phyloP scores from a whole-genome alignment of 35 echinoderm and acorn worm species.

The Apostichopus parvimensis region DNA sequence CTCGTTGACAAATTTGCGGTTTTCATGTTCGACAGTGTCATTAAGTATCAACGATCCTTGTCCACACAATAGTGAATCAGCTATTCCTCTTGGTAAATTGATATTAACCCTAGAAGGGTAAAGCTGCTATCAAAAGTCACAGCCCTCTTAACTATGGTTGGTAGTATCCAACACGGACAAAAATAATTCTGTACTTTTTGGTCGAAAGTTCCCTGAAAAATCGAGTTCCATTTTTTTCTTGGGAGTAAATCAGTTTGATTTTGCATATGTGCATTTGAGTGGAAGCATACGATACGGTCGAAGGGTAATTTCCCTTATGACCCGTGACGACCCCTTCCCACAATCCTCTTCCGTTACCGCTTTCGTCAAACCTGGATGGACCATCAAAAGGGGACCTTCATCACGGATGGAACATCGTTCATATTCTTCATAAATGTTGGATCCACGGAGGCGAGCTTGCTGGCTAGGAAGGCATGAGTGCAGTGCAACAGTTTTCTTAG shows the following conservation, averaged over 20 bases:
- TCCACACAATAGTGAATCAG: no score
- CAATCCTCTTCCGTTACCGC: not conserved
- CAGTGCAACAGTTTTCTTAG: conserved; percentile 90
- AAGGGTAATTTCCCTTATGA: not conserved
- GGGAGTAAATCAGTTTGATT: not conserved
- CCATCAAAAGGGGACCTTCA: conserved; percentile 4
- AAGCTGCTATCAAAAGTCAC: no score
- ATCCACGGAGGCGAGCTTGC: conserved; percentile 88
- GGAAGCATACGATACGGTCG: not conserved
- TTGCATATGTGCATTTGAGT: not conserved
- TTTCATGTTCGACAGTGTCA: no score
- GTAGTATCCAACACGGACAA: no score
- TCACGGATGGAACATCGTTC: conserved; percentile 63
- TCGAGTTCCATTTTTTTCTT: no score
- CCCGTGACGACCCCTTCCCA: not conserved
- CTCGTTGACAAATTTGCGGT: no score
- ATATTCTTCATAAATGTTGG: conserved; percentile 90
- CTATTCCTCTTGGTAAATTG: no score
- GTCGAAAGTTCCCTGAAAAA: no score
- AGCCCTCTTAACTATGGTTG: no score
- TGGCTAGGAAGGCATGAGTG: conserved; percentile 95
- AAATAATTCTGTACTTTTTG: no score
- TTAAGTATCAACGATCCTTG: no score
- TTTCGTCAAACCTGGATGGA: not conserved
- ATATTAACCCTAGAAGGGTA: no score